A percentile compares a stretch with the other conserved stretches of the same genome.
Evolutionary conservation across 2,888 invertebrate genomes (phyloP).

Genomic region (Zonitis immaculata): DNA sequence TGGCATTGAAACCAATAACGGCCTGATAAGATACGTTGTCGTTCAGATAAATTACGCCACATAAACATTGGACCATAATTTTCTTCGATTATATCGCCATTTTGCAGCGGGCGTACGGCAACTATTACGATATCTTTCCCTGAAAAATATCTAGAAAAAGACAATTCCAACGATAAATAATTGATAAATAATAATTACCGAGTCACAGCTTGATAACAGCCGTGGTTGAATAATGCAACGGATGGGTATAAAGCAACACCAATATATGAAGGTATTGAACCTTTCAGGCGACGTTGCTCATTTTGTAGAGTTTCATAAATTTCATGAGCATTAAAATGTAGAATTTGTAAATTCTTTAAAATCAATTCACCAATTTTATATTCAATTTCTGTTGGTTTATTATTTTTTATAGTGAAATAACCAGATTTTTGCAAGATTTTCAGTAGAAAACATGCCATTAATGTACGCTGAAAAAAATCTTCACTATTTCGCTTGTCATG

Average conservation of each 20-base stretch:
- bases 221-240: conserved; percentile 77
- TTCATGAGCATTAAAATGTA: conserved; percentile 85
- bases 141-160: conserved; percentile 63
- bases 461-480: conserved; percentile 69
- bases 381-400: conserved; percentile 52
- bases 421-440: conserved; percentile 64
- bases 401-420: conserved; percentile 54
- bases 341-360: conserved; percentile 65
- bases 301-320: conserved; percentile 62
- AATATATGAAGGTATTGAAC: conserved; percentile 55
- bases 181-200: conserved; percentile 51
- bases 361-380: conserved; percentile 61
- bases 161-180: not conserved
- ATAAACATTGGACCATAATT: conserved; percentile 81
- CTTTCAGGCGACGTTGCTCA: conserved; percentile 50
- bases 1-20: conserved; percentile 77
- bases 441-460: conserved; percentile 73
- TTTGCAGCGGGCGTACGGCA: conserved; percentile 59
- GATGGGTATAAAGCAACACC: conserved; percentile 73
- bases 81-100: conserved; percentile 69
- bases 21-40: conserved; percentile 62
- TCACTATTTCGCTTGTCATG: conserved; percentile 56
- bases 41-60: conserved; percentile 52
- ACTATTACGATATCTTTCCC: conserved; percentile 68
- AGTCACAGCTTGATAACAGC: conserved; percentile 73